These are phyloP conservation scores for Bombus soroeensis DNA, from an alignment of 1,140 invertebrate species.

Conservation along the genomic window DNA sequence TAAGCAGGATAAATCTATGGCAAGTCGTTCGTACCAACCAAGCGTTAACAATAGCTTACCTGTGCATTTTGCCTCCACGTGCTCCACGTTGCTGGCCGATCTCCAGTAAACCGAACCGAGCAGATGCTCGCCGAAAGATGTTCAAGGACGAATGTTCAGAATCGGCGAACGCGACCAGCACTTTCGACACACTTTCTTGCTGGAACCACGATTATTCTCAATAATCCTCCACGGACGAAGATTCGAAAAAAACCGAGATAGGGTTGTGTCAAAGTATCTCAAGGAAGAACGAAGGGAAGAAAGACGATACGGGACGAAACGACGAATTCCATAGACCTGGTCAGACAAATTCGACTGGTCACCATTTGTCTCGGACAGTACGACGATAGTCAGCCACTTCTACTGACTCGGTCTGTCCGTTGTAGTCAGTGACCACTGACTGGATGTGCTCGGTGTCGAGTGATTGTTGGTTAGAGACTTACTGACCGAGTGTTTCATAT, in stretches of 20 bases:
- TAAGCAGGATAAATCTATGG: not conserved
- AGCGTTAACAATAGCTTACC: conserved; percentile 37
- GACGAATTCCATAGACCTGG: no score
- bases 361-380: not conserved
- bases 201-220: not conserved
- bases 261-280: not conserved
- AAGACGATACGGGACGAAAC: no score
- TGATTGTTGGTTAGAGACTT: conserved; percentile 52
- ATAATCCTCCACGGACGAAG: not conserved
- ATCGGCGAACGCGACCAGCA: conserved; percentile 11
- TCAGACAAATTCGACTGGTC: not conserved
- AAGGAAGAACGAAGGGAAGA: no score
- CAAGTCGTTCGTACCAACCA: not conserved
- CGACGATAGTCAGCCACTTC: conserved; percentile 10
- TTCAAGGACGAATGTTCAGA: not conserved
- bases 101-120: not conserved
- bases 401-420: conserved; percentile 9
- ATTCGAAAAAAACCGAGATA: not conserved
- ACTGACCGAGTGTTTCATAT: conserved; percentile 59
- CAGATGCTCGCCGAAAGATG: not conserved
- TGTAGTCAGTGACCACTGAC: conserved; percentile 35
- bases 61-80: conserved; percentile 47
- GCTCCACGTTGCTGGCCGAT: conserved; percentile 50
- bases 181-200: conserved; percentile 43
- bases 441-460: conserved; percentile 18